Conservation (phyloP, 2,797 vertebrate genomes). For the Cyclura pinguis region DNA sequence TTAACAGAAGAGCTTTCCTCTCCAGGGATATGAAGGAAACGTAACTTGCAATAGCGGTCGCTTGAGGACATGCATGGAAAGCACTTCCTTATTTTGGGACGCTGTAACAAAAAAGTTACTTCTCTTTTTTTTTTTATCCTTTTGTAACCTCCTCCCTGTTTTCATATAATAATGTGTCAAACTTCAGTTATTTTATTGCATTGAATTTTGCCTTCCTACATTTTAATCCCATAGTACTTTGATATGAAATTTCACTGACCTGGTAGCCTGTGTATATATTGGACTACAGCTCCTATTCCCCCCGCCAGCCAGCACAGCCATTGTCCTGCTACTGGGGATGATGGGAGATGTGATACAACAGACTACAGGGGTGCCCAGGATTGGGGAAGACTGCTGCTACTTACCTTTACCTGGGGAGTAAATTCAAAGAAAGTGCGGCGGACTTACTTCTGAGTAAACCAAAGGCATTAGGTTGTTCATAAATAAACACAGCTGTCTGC, state of each 20-base stretch:
- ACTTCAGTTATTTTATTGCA: too few species aligned
- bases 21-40: too few species aligned
- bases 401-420: background rate
- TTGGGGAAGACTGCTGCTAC: background rate
- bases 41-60: background rate
- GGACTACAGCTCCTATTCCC: background rate
- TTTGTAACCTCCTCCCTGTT: background rate
- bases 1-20: background rate
- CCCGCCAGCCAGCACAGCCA: too few species aligned
- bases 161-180: background rate
- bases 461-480: background rate
- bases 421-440: background rate
- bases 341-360: background rate
- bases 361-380: too few species aligned
- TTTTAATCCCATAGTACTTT: background rate
- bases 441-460: background rate
- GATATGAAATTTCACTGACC: too few species aligned
- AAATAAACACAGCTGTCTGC: background rate
- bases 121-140: background rate
- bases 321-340: background rate
- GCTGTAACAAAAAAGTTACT: background rate
- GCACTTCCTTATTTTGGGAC: background rate
- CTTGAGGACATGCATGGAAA: background rate
- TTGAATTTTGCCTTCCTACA: background rate
- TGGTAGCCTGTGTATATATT: too few species aligned